Base-by-base conservation (phyloP, 2,797 vertebrate genomes). In the Neomorphus geoffroyi region DNA sequence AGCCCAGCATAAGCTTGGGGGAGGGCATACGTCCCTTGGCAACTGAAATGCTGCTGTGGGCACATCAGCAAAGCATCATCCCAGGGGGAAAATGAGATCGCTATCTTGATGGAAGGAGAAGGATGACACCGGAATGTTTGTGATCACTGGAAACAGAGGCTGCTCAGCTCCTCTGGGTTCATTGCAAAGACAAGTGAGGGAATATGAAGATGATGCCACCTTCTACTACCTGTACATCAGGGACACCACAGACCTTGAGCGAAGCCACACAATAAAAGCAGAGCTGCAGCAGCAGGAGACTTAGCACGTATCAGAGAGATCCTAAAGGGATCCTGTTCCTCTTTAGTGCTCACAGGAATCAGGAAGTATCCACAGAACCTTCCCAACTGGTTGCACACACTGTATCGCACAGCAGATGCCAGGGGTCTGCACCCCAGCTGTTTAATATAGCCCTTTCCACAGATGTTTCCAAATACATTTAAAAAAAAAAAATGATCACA, bases 41-140 rank as follows among this genome's bases (percentile, higher is more conserved):
- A 85, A 83, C 45, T n/a, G 80, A 83, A 91, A 81, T 33, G 27
- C 13, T 3, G 0, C 24, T 18, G 28, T 3, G 0, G 22, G 45
- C 72, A 82, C 3, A 0, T 14, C 66, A 11, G 6, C 65, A 66
- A 32, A 64, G 66, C 50, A 70, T 32, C 64, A 27, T 23, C 41
- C 26, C 1, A 0, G 46, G 65, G 6, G 17, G 51, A n/a, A 22
- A 33, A 22, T 0, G 9, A 62, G 46, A 46, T 46, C 21, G 8
- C 22, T 46, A 22, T 46, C 22, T 48, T 10, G 39, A 23, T 16
- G 43, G 45, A 58, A 65, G 46, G 41, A 58, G 32, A 60, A 78
- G 54, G 70, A 53, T 13, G 50, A 14, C 56, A 64, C 65, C 5
- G 23, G 72, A 69, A 72, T 24, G 17, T 65, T 46, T 41, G 32